Conservation (phyloP, 37 sponge, comb jelly and placozoan genomes). For the Corticium candelabrum region DNA sequence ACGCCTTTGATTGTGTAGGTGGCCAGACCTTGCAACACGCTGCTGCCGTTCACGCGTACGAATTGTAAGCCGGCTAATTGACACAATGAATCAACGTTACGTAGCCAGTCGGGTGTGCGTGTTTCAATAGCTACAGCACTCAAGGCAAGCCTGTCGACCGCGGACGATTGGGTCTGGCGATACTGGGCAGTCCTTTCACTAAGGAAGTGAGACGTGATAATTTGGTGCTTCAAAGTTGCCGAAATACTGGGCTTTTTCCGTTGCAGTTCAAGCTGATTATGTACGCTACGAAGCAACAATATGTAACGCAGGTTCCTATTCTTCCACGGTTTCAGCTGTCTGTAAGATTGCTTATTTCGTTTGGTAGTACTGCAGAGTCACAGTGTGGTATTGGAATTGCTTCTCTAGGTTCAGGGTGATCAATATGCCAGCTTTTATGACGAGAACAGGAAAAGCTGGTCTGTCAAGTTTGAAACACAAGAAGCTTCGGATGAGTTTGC, state of each 20-base stretch:
- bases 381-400: too few relatives aligned
- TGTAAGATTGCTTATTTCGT: too few relatives aligned
- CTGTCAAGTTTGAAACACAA: not conserved
- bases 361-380: too few relatives aligned
- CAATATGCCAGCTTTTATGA: not conserved
- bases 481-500: not conserved
- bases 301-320: not conserved
- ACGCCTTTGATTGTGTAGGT: too few relatives aligned
- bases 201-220: not conserved
- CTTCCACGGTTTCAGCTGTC: not conserved
- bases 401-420: not conserved
- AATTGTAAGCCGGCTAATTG: conserved; percentile 1
- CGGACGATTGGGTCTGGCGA: not conserved
- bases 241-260: too few relatives aligned
- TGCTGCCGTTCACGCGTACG: not conserved
- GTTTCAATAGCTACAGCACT: not conserved
- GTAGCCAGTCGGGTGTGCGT: too few relatives aligned
- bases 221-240: not conserved
- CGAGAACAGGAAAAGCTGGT: not conserved
- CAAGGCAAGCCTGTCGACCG: not conserved
- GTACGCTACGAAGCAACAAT: not conserved
- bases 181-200: not conserved
- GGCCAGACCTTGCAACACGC: too few relatives aligned
- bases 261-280: not conserved
- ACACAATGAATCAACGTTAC: too few relatives aligned